These are phyloP conservation scores for Brenthis ino DNA, from an alignment of 2,888 invertebrate genomes.

Conservation along the genomic window DNA sequence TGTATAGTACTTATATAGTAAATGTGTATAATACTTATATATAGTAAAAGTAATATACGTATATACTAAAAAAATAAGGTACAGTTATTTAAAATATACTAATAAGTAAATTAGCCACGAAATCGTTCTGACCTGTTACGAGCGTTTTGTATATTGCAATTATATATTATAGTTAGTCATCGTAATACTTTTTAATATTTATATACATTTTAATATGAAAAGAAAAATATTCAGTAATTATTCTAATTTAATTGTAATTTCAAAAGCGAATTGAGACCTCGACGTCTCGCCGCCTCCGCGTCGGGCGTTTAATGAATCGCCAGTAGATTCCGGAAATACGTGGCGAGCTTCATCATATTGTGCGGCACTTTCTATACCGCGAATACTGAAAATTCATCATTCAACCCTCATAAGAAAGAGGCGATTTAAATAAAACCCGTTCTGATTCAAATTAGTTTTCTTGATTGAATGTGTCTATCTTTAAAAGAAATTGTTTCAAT, in stretches of 20 bases:
- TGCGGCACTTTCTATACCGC: conserved; percentile 73
- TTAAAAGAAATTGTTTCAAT: conserved; percentile 24
- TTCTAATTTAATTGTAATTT: conserved; percentile 55
- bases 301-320: conserved; percentile 68
- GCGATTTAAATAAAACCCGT: conserved; percentile 42
- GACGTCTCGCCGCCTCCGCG: conserved; percentile 46
- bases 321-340: conserved; percentile 78
- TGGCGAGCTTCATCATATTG: conserved; percentile 75
- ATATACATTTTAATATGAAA: neutral
- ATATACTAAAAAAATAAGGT: no score
- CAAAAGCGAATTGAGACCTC: conserved; percentile 50
- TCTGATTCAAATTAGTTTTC: conserved; percentile 38
- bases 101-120: no score
- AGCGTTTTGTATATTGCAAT: neutral
- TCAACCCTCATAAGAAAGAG: conserved; percentile 59
- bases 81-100: no score
- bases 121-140: no score
- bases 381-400: conserved; percentile 76
- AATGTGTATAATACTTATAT: neutral
- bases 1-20: neutral
- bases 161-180: conserved; percentile 8
- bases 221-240: neutral
- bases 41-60: no score
- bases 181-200: conserved; percentile 31
- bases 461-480: conserved; percentile 17